A percentile compares a stretch with the other conserved stretches of the same genome.
Conservation (phyloP, 2,888 invertebrate genomes). For the Diaprepes abbreviatus region DNA sequence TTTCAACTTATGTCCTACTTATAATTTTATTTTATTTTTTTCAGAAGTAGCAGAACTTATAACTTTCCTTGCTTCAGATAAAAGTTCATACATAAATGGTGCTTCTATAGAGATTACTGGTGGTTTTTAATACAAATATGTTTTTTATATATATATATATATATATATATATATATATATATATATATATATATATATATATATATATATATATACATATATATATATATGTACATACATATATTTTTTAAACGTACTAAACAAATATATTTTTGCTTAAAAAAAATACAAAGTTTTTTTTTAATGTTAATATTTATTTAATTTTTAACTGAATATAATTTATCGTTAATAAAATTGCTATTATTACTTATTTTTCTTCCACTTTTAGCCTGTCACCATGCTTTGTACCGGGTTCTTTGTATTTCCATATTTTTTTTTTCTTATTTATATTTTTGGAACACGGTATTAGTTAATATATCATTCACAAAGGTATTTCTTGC, state of each 20-base stretch:
- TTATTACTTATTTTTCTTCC: conserved; percentile 59
- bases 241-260: too few species aligned
- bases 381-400: conserved; percentile 76
- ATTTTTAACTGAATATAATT: too few species aligned
- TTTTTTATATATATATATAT: too few species aligned
- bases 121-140: conserved; percentile 75
- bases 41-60: conserved; percentile 90
- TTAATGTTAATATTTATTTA: too few species aligned
- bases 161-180: too few species aligned
- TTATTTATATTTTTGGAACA: conserved; percentile 87
- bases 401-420: conserved; percentile 78
- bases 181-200: too few species aligned
- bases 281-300: too few species aligned
- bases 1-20: too few species aligned
- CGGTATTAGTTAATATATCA: conserved; percentile 90
- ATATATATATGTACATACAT: too few species aligned
- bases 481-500: conserved; percentile 94
- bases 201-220: too few species aligned
- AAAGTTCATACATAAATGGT: conserved; percentile 90
- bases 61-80: conserved; percentile 86
- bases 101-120: conserved; percentile 89
- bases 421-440: conserved; percentile 84
- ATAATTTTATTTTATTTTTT: conserved; percentile 57
- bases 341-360: conserved; percentile 10
- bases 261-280: too few species aligned